phyloP scores from a whole-genome alignment of 2,888 invertebrate genomes.

The Drosophila phalerata region DNA sequence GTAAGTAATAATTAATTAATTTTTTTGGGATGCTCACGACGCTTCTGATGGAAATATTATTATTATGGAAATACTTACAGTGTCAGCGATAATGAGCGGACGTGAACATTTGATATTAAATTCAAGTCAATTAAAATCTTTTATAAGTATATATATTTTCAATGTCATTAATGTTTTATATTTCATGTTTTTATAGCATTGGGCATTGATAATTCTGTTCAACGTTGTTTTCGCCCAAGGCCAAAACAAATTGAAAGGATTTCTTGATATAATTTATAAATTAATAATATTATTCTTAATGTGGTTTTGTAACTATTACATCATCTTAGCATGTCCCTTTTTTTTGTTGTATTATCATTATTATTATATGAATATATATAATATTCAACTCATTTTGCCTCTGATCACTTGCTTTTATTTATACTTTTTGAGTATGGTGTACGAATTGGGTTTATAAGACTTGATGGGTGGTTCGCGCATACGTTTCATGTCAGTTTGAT shows the following conservation, averaged over 20 bases:
- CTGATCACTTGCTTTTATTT: conserved; percentile 55
- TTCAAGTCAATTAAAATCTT: conserved; percentile 18
- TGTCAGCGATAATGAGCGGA: conserved; percentile 18
- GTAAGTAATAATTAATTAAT: conserved; percentile 20
- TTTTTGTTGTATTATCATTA: conserved; percentile 13
- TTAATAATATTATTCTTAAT: conserved; percentile 31
- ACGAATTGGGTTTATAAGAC: conserved; percentile 80
- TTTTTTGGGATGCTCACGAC: conserved; percentile 22
- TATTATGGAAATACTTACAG: conserved; percentile 33
- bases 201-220: conserved; percentile 21
- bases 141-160: conserved; percentile 21
- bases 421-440: conserved; percentile 80
- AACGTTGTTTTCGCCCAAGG: conserved; percentile 20
- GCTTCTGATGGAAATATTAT: conserved; percentile 5
- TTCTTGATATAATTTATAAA: conserved; percentile 32
- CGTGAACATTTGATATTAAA: conserved; percentile 32
- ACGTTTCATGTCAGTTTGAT: conserved; percentile 82
- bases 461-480: conserved; percentile 81
- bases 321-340: conserved; percentile 33
- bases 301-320: conserved; percentile 44
- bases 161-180: conserved; percentile 27
- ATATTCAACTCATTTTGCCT: conserved; percentile 29
- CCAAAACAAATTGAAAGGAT: conserved; percentile 44
- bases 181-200: conserved; percentile 44
- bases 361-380: conserved; percentile 34